A percentile compares a stretch with the other conserved stretches of the same genome.
Conservation (phyloP, 2,888 invertebrate genomes). For the Diaphora mendica region DNA sequence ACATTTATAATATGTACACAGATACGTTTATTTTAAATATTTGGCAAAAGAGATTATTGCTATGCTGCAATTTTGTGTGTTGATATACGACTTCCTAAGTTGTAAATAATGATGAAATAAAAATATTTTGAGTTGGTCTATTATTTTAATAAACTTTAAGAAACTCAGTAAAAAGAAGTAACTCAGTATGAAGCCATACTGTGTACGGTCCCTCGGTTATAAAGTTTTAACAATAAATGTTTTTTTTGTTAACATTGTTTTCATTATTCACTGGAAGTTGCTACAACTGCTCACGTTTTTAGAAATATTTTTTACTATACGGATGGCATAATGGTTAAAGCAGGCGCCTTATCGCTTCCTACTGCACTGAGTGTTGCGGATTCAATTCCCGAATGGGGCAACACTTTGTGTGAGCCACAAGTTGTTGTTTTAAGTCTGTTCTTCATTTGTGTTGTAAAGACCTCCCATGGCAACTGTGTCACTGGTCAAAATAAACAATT, state of each 20-base stretch:
- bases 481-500: too few relatives aligned
- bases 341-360: not conserved
- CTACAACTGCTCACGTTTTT: not conserved
- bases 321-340: not conserved
- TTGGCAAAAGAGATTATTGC: too few relatives aligned
- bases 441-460: too few relatives aligned
- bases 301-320: not conserved
- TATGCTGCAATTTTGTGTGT: too few relatives aligned
- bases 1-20: too few relatives aligned
- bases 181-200: not conserved
- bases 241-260: not conserved
- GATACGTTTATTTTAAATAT: too few relatives aligned
- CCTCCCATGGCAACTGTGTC: too few relatives aligned
- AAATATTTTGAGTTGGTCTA: too few relatives aligned
- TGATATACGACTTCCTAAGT: too few relatives aligned
- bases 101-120: too few relatives aligned
- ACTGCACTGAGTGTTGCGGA: not conserved
- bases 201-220: not conserved
- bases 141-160: not conserved
- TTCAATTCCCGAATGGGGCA: not conserved
- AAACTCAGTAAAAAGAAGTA: not conserved
- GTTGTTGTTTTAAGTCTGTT: not conserved
- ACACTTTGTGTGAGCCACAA: not conserved
- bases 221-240: not conserved
- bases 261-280: not conserved